These are phyloP conservation scores for Apoda limacodes DNA, from an alignment of 2,888 invertebrate genomes.

Conservation along the genomic window DNA sequence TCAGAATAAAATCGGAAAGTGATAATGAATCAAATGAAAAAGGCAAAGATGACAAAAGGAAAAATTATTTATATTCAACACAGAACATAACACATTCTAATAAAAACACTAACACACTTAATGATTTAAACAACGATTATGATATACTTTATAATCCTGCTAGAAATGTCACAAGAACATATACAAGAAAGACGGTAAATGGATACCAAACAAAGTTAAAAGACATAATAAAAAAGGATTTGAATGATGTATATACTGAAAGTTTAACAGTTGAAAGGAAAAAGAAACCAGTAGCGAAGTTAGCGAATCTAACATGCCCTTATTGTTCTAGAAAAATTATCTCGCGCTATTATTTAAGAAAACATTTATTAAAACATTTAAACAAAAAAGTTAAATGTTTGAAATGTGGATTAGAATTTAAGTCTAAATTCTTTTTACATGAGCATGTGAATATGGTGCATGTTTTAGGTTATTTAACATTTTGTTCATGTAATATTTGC, in stretches of 20 bases:
- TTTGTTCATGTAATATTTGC: constrained; percentile 34
- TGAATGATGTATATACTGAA: constrained; percentile 37
- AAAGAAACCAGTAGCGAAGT: constrained; percentile 18
- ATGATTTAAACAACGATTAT: constrained; percentile 1
- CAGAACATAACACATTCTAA: constrained; percentile 1
- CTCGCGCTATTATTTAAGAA: constrained; percentile 47
- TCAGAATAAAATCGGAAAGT: constrained; percentile 38
- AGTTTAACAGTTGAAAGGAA: constrained; percentile 48
- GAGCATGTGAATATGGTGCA: constrained; percentile 49
- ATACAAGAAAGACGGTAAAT: constrained; percentile 32
- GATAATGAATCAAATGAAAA: constrained; percentile 18
- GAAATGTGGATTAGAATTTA: constrained; percentile 31
- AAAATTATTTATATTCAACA: not conserved
- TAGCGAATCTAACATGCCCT: constrained; percentile 34
- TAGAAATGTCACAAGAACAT: constrained; percentile 30
- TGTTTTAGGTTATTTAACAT: constrained; percentile 24
- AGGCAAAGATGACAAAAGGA: constrained; percentile 1
- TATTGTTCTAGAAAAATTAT: constrained; percentile 48
- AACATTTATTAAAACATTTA: constrained; percentile 41
- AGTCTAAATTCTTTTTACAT: constrained; percentile 42
- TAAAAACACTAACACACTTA: not conserved
- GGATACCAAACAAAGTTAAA: constrained; percentile 29
- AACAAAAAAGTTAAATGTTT: constrained; percentile 30
- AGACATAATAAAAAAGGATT: constrained; percentile 9
- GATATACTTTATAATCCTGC: constrained; percentile 23